These are phyloP conservation scores for Bombus sibiricus DNA, from an alignment of 1,140 invertebrate species.

Conservation along the genomic window DNA sequence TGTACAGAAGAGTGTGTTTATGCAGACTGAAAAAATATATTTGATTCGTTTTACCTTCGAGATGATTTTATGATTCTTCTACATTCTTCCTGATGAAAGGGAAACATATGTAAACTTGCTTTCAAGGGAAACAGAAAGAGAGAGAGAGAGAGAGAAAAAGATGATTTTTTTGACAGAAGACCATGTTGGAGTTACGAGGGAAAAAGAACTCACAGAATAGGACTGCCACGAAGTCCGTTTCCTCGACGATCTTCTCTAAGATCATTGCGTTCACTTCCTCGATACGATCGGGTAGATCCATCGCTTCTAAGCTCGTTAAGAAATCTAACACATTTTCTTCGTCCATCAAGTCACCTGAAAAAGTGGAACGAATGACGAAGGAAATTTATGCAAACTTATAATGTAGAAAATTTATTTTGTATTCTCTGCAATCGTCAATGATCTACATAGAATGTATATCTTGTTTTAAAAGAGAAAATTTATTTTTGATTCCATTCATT, in stretches of 20 bases:
- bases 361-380: background rate
- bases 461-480: background rate
- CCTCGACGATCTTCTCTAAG: slow-evolving; percentile 94
- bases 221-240: slow-evolving; percentile 95
- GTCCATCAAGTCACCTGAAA: slow-evolving; percentile 95
- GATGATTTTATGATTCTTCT: background rate
- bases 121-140: slow-evolving; percentile 2
- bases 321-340: slow-evolving; percentile 96
- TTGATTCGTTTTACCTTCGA: background rate
- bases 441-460: background rate
- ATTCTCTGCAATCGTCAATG: background rate
- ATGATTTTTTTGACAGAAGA: slow-evolving; percentile 1
- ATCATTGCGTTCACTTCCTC: slow-evolving; percentile 97
- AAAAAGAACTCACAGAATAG: slow-evolving; percentile 93
- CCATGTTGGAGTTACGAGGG: background rate
- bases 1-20: background rate
- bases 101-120: background rate
- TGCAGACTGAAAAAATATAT: background rate
- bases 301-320: slow-evolving; percentile 95
- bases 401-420: background rate
- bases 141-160: slow-evolving; percentile 29
- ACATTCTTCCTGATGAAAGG: slow-evolving; percentile 15
- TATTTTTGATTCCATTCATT: background rate
- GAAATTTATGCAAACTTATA: background rate
- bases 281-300: slow-evolving; percentile 97